Percentiles rank a stretch among this genome's conserved stretches.
Evolutionary conservation across 2,113 vertebrate genomes (phyloP).

Genomic region (Eulemur rufifrons): DNA sequence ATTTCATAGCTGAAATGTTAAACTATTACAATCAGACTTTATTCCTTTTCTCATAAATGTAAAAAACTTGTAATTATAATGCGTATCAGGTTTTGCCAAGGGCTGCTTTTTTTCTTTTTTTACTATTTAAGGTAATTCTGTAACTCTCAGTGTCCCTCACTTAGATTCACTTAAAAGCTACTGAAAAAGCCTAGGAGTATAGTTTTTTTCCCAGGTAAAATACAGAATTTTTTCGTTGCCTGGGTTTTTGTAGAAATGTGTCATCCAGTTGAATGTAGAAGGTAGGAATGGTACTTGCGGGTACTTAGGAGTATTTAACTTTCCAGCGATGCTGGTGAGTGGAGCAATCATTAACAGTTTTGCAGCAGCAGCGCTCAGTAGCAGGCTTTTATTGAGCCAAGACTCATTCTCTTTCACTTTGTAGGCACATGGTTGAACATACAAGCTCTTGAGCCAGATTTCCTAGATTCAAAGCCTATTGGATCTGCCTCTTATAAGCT

Average conservation of each 20-base stretch:
- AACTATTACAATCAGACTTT: not conserved
- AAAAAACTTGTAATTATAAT: not conserved
- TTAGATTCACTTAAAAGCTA: conserved; percentile 15
- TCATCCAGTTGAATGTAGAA: not conserved
- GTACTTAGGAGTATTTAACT: rapidly evolving
- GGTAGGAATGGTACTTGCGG: not conserved
- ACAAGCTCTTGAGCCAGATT: not conserved
- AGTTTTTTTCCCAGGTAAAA: not conserved
- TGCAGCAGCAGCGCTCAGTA: not conserved
- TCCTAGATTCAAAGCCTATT: not conserved
- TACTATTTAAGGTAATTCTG: conserved; percentile 3
- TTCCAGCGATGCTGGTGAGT: not conserved
- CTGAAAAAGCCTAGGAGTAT: not conserved
- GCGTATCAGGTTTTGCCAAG: not conserved
- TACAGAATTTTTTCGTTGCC: not conserved
- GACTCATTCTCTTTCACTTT: not conserved
- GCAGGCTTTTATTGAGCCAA: not conserved
- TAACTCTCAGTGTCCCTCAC: not conserved
- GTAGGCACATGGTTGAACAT: not conserved
- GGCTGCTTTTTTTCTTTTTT: not conserved
- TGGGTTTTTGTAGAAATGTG: not conserved
- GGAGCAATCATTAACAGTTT: not conserved
- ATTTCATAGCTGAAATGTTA: not conserved
- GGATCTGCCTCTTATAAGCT: not conserved
- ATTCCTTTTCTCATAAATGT: not conserved